A percentile compares a stretch with the other conserved stretches of the same genome.
Evolutionary conservation across 1,140 invertebrate species (phyloP).

Genomic region (Kradibia gibbosae): DNA sequence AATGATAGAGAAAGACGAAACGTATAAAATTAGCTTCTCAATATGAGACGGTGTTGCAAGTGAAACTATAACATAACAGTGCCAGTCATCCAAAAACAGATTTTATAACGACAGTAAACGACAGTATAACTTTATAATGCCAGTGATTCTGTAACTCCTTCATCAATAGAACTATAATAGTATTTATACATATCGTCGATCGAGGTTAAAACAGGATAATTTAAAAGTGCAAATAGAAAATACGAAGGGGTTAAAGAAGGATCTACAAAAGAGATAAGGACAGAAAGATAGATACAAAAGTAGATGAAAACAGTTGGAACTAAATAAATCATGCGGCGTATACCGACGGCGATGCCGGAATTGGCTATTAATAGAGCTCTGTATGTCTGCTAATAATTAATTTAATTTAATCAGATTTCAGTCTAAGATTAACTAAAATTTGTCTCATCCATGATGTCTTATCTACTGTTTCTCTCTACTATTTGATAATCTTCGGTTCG

Average conservation of each 20-base stretch:
- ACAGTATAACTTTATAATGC: neutral
- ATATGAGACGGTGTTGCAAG: neutral
- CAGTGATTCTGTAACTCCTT: neutral
- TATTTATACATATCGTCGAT: neutral
- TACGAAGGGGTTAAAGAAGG: neutral
- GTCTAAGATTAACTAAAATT: conserved; percentile 50
- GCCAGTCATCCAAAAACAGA: neutral
- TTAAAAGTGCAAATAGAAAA: neutral
- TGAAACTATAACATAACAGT: neutral
- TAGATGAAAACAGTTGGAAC: conserved; percentile 46
- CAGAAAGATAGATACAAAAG: neutral
- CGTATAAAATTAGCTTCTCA: conserved; percentile 20
- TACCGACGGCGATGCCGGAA: neutral
- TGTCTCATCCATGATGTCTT: neutral
- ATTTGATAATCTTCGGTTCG: neutral
- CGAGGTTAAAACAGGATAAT: neutral
- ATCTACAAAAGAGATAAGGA: neutral
- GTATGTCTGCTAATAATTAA: conserved; percentile 56
- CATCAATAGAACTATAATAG: neutral
- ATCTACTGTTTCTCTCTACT: neutral
- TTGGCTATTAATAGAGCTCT: conserved; percentile 54
- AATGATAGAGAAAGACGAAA: neutral
- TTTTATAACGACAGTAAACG: neutral
- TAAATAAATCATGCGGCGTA: conserved; percentile 56
- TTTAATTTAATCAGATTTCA: conserved; percentile 54